Evolutionary conservation across 2,113 vertebrate species (phyloP).

Genomic region (Indri indri): DNA sequence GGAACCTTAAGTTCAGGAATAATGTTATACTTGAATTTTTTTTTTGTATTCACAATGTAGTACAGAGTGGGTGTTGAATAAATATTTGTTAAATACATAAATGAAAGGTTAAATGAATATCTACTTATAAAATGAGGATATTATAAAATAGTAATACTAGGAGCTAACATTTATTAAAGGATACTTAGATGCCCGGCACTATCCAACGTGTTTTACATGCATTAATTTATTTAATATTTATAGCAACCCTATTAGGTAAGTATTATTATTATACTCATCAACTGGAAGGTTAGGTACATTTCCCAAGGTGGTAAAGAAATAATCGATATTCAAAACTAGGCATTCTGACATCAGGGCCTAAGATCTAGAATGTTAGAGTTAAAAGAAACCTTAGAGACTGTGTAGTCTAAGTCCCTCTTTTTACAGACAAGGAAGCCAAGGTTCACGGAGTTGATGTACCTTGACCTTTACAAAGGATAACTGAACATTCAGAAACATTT

Average conservation of each 20-base stretch:
- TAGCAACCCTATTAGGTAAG: not conserved
- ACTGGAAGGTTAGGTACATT: not conserved
- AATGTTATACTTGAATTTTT: not conserved
- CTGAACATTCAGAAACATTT: not conserved
- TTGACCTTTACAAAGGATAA: not conserved
- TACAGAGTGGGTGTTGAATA: not conserved
- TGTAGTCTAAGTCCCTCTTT: not conserved
- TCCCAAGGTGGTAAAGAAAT: not conserved
- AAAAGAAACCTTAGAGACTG: not conserved
- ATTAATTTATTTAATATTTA: slow-evolving; percentile 14
- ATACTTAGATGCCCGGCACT: not conserved
- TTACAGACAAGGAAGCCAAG: not conserved
- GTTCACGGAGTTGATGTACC: not conserved
- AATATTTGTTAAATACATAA: slow-evolving; percentile 4
- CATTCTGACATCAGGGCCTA: not conserved
- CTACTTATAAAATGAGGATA: slow-evolving; percentile 15
- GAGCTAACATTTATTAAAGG: not conserved
- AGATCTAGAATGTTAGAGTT: not conserved
- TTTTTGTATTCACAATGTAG: not conserved
- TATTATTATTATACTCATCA: not conserved
- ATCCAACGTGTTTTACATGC: not conserved
- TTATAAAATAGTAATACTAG: not conserved
- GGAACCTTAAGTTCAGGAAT: not conserved
- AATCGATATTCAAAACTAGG: not conserved
- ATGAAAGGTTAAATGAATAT: not conserved